phyloP scores from a whole-genome alignment of 2,797 vertebrate genomes.

The Urosaurus nigricauda region DNA sequence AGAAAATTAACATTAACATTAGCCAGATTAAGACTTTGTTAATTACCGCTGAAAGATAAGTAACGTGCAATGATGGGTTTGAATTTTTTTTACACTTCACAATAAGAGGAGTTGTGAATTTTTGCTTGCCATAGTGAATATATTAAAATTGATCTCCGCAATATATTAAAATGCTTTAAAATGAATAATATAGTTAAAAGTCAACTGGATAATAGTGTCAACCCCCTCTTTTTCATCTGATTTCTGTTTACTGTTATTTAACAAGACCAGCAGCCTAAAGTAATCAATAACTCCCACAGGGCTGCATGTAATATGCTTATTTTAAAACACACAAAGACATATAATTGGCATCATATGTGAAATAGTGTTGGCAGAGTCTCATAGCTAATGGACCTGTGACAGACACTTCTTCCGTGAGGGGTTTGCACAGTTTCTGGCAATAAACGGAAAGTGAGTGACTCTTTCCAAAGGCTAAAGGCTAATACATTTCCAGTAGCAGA shows the following conservation, averaged over 20 bases:
- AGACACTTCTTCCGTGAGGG: neutral
- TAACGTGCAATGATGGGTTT: slow-evolving; percentile 79
- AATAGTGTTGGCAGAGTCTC: slow-evolving; percentile 5
- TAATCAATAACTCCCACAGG: slow-evolving; percentile 16
- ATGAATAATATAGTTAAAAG: neutral
- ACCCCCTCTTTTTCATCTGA: slow-evolving; percentile 3
- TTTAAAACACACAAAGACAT: slow-evolving; percentile 7
- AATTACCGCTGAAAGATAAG: slow-evolving; percentile 88
- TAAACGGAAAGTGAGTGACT: neutral
- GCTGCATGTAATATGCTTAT: neutral
- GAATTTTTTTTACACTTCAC: slow-evolving; percentile 71
- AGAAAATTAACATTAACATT: slow-evolving; percentile 85
- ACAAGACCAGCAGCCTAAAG: neutral
- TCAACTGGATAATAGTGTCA: neutral
- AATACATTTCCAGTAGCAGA: neutral
- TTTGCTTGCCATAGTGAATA: slow-evolving; percentile 64
- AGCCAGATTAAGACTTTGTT: slow-evolving; percentile 86
- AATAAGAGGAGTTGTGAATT: slow-evolving; percentile 66
- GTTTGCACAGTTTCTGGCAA: neutral
- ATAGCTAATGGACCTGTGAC: neutral
- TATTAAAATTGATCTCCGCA: slow-evolving; percentile 47
- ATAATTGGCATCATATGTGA: neutral
- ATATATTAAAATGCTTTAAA: slow-evolving; percentile 24
- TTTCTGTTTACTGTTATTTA: slow-evolving; percentile 36
- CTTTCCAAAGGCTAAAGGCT: neutral